Evolutionary conservation across 2,888 invertebrate species (phyloP), one percentile per base, ranked within the genome.

Genomic region (Lasius fuliginosus): DNA sequence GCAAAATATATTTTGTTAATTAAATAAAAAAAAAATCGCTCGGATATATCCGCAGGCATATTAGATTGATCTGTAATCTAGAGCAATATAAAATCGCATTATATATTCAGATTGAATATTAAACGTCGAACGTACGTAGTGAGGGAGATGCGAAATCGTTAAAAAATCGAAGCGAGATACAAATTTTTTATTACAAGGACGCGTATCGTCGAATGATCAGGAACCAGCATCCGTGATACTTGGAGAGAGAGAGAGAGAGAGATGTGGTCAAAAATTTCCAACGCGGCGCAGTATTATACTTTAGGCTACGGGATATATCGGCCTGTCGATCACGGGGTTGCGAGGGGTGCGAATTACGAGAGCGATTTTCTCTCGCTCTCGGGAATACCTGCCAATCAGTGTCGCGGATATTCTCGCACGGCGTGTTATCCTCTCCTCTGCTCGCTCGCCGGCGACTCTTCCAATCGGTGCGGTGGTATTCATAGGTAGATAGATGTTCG

Each of bases 381-480:
- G 90, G 90, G 90, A 87, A 88, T 85, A 86, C 60, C 89, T 90
- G 90, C 77, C 90, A 90, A 90, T 90, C 90, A 90, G 89, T 90
- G 89, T 89, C 90, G 83, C 82, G 82, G 82, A 87, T 86, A 89
- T 86, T 87, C 90, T 84, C 83, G 68, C 81, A 81, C 85, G 75
- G 74, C 83, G 77, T 68, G 76, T 58, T 73, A 73, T 36, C 58
- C 73, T 73, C 73, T 3, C 4, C 18, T 58, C 58, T 15, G 11
- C 53, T 73, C 79, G 60, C 87, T 73, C 82, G 60, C 87, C 49
- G 49, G 68, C 77, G 36, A 86, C 89, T 89, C 89, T 89, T 89
- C 86, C 85, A 82, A 74, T 68, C 77, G 53, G 53, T n/a, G 60
- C 62, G 42, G 18, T 53, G 68, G 58, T 64, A 73, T n/a, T 53